A percentile compares a stretch with the other conserved stretches of the same genome.
These are phyloP conservation scores for Zaprionus nigranus DNA, from an alignment of 1,140 invertebrate genomes.

Conservation along the genomic window DNA sequence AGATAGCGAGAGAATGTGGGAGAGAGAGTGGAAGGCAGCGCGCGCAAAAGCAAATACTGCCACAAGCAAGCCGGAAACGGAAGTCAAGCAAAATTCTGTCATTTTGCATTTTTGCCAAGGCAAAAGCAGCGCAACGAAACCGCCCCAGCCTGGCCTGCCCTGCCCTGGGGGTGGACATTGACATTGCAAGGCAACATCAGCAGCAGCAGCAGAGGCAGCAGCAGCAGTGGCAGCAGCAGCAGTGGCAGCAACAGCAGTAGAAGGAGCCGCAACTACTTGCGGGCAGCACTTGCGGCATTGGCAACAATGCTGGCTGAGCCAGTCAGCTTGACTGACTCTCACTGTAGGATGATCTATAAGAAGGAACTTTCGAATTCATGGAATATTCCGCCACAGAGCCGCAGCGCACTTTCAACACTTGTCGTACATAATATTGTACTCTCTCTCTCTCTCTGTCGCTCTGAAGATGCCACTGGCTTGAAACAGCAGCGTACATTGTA, in stretches of 20 bases:
- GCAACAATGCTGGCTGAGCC: slow-evolving; percentile 45
- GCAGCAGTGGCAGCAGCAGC: no score
- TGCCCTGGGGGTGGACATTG: slow-evolving; percentile 51
- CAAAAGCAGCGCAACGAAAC: slow-evolving; percentile 2
- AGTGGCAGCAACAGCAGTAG: background rate
- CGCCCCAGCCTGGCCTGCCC: background rate
- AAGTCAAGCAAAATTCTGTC: slow-evolving; percentile 71
- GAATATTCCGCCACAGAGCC: slow-evolving; percentile 25
- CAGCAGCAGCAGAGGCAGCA: no score
- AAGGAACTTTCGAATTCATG: slow-evolving; percentile 59
- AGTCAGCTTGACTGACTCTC: slow-evolving; percentile 17
- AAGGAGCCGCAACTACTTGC: slow-evolving; percentile 16
- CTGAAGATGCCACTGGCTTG: slow-evolving; percentile 16
- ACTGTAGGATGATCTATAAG: slow-evolving; percentile 33
- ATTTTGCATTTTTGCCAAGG: slow-evolving; percentile 59
- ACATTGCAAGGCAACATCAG: slow-evolving; percentile 47
- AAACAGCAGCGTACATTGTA: slow-evolving; percentile 58
- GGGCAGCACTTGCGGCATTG: slow-evolving; percentile 13
- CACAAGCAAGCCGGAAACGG: slow-evolving; percentile 59
- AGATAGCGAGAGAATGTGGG: background rate
- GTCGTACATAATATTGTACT: slow-evolving; percentile 68
- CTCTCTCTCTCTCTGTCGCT: no score
- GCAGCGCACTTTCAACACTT: slow-evolving; percentile 54
- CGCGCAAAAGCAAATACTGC: slow-evolving; percentile 46
- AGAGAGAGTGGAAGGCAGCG: background rate